Base-by-base conservation (phyloP, 2,797 vertebrate genomes). In the Scomberomorus guttatus region DNA sequence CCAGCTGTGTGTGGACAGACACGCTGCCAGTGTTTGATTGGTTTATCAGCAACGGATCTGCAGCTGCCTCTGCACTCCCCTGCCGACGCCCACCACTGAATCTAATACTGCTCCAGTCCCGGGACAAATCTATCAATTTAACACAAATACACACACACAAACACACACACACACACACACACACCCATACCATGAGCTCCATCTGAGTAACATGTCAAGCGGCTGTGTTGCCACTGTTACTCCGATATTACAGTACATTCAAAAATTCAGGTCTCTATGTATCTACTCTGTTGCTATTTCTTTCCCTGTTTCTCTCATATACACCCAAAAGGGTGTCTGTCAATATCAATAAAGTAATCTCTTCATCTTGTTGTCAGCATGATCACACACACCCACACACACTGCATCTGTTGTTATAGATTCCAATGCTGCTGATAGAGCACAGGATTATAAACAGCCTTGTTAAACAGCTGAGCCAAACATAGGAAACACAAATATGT, bases 61-160 rank as follows among this genome's bases (percentile, higher is more conserved):
- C 74, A 89, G 68, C 86, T 73, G 70, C 70, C 72, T 68, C 72
- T 77, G 80, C 85, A 79, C 67, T 77, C 79, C 77, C 78, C 46
- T 17, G 66, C 64, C 55, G 24, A 73, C 65, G 15, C 60, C 86
- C 71, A 80, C 77, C 75, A 65, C 60, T 82, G 67, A 75, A 91
- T 89, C 75, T 75, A 87, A 88, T 77, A 82, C 79, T 60, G 72
- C 56, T 79, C 50, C 56, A 64, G 68, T 89, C 82, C 81, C 15
- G 29, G 68, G 77, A 86, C 81, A 71, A 74, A 91, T 74, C 81
- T 77, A 81, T 86, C 64, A 77, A 79, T 86, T 82, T 80, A 48
- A 66, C 48, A 78, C 63, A n/a, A n/a, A n/a, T n/a, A 79, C 50
- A 72, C 44, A 29, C 60, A 70, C 55, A 57, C 34, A 55, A 42